phyloP scores from a whole-genome alignment of 2,113 vertebrate species.

The Ariopsis seemanni region DNA sequence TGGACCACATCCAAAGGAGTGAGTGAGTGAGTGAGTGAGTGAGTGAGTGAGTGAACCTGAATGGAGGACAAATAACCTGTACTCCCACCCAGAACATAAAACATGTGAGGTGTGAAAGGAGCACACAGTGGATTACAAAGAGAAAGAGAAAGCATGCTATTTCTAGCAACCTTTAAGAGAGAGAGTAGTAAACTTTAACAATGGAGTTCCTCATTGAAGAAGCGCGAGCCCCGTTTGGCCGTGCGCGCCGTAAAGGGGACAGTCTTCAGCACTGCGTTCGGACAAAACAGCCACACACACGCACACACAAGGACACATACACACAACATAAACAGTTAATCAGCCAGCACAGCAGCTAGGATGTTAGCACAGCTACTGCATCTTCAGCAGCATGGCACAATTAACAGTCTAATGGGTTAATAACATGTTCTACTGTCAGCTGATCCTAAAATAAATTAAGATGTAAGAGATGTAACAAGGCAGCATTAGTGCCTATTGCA shows the following conservation, averaged over 20 bases:
- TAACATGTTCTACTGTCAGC: conserved; percentile 13
- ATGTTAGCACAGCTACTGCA: conserved; percentile 49
- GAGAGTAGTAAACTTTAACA: conserved; percentile 85
- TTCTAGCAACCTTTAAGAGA: conserved; percentile 85
- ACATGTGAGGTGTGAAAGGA: conserved; percentile 35
- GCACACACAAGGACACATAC: conserved; percentile 41
- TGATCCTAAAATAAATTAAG: not conserved
- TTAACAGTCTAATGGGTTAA: conserved; percentile 22
- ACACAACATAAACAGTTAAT: conserved; percentile 40
- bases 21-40: conserved; percentile 39
- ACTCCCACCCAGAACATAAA: conserved; percentile 16
- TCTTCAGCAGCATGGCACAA: conserved; percentile 30
- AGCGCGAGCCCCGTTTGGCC: conserved; percentile 94
- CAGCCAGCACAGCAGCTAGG: conserved; percentile 52
- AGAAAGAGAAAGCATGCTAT: conserved; percentile 55
- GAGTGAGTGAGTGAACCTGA: conserved; percentile 7
- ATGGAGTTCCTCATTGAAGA: conserved; percentile 98
- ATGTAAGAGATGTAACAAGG: not conserved
- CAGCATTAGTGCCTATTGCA: conserved; percentile 1
- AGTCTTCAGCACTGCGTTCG: conserved; percentile 93
- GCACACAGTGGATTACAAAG: conserved; percentile 39
- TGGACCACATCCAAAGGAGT: conserved; percentile 35
- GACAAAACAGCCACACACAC: conserved; percentile 57
- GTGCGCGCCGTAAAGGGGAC: conserved; percentile 98
- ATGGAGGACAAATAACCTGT: not conserved